These are phyloP conservation scores for Aplochiton taeniatus DNA, from an alignment of 2,797 vertebrate genomes.

Conservation along the genomic window DNA sequence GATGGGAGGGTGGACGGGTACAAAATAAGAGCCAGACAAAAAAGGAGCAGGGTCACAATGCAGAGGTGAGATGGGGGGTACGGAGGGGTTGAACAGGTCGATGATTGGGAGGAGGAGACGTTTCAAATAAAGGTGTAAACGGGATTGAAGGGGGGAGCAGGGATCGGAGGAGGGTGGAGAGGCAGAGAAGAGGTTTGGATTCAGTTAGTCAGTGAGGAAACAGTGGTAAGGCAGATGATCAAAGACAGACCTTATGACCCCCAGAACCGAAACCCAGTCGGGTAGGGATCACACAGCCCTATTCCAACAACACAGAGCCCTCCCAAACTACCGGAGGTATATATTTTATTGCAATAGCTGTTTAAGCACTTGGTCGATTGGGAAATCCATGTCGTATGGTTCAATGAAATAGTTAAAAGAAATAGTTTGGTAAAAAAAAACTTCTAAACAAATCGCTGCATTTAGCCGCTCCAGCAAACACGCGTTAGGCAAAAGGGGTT, in stretches of 20 bases:
- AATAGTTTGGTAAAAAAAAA: too few relatives aligned
- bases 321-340: too few relatives aligned
- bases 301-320: too few relatives aligned
- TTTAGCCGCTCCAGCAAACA: too few relatives aligned
- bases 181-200: conserved; percentile 40
- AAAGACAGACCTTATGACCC: neutral
- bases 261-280: too few relatives aligned
- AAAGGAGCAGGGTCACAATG: neutral
- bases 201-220: conserved; percentile 46
- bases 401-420: too few relatives aligned
- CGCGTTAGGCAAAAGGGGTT: too few relatives aligned
- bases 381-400: too few relatives aligned
- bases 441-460: too few relatives aligned
- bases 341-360: too few relatives aligned
- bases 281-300: too few relatives aligned
- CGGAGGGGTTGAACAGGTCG: conserved; percentile 4
- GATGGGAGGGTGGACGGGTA: neutral
- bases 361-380: too few relatives aligned
- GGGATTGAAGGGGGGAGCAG: neutral
- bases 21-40: conserved; percentile 22
- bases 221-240: conserved; percentile 27
- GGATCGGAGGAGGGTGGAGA: neutral
- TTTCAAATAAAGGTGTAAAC: conserved; percentile 20
- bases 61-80: conserved; percentile 5
- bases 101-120: conserved; percentile 20